Percentiles rank a stretch among this genome's conserved stretches.
These are phyloP conservation scores for Coregonus sp. DNA, from an alignment of 2,797 vertebrate species.

Conservation along the genomic window DNA sequence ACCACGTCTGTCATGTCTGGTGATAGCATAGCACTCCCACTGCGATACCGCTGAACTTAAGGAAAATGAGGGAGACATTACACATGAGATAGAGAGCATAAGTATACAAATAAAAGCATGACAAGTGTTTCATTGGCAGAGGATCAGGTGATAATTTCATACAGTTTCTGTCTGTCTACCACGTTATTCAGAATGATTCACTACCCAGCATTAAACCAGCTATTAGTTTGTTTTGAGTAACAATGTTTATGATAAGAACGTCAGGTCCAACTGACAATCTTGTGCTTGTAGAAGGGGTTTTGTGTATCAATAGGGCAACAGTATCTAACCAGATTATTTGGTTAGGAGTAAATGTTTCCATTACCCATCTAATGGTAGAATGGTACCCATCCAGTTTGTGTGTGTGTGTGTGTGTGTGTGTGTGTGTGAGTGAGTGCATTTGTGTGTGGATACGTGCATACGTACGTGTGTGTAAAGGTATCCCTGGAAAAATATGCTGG, in stretches of 20 bases:
- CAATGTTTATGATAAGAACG: not conserved
- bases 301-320: not conserved
- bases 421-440: not conserved
- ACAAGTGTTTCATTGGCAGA: not conserved
- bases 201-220: not conserved
- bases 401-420: constrained; percentile 1
- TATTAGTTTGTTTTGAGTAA: not conserved
- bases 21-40: not conserved
- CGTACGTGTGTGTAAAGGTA: constrained; percentile 68
- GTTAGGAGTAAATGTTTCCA: too few species aligned
- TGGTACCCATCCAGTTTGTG: not conserved
- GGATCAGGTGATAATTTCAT: not conserved
- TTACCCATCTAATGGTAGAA: constrained; percentile 9
- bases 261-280: not conserved
- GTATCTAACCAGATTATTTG: not conserved
- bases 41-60: constrained; percentile 3
- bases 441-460: constrained; percentile 11
- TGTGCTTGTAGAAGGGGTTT: not conserved
- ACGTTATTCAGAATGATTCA: not conserved
- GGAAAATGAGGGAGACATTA: constrained; percentile 19
- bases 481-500: constrained; percentile 76
- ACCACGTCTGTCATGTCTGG: not conserved
- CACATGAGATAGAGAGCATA: constrained; percentile 28
- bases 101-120: constrained; percentile 41
- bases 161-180: not conserved